Evolutionary conservation across 2,888 invertebrate genomes (phyloP).

Genomic region (Heliconius ismenius): DNA sequence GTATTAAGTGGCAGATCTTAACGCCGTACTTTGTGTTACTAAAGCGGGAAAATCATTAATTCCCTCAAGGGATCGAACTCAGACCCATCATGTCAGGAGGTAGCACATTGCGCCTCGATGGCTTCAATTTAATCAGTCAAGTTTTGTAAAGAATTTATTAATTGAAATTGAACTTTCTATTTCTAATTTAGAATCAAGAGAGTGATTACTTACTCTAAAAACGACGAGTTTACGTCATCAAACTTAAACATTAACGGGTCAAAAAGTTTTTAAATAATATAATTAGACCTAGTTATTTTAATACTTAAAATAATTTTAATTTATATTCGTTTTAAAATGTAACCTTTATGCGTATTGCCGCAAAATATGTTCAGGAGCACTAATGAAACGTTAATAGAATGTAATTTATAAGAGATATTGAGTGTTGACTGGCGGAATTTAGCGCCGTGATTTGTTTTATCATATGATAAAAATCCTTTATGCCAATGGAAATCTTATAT

Average conservation of each 20-base stretch:
- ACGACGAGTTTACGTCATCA: not conserved
- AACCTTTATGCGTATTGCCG: not conserved
- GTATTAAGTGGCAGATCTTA: not conserved
- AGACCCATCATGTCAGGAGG: not conserved
- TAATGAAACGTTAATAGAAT: not conserved
- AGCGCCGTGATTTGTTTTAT: no score
- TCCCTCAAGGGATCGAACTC: not conserved
- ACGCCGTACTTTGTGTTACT: not conserved
- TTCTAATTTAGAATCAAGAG: conserved; percentile 13
- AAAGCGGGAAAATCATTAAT: not conserved
- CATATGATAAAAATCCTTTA: no score
- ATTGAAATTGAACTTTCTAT: conserved; percentile 8
- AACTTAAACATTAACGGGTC: not conserved
- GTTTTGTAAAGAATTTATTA: conserved; percentile 4
- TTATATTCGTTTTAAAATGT: not conserved
- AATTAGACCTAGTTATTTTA: not conserved
- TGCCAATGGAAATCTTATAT: no score
- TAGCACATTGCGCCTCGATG: not conserved
- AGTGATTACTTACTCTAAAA: conserved; percentile 2
- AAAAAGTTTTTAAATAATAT: not conserved
- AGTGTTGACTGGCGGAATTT: no score
- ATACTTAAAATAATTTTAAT: not conserved
- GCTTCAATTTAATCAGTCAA: not conserved
- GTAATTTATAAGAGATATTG: no score
- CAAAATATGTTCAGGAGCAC: not conserved